phyloP scores from a whole-genome alignment of 2,888 invertebrate species.

The Cheilosia vulpina region DNA sequence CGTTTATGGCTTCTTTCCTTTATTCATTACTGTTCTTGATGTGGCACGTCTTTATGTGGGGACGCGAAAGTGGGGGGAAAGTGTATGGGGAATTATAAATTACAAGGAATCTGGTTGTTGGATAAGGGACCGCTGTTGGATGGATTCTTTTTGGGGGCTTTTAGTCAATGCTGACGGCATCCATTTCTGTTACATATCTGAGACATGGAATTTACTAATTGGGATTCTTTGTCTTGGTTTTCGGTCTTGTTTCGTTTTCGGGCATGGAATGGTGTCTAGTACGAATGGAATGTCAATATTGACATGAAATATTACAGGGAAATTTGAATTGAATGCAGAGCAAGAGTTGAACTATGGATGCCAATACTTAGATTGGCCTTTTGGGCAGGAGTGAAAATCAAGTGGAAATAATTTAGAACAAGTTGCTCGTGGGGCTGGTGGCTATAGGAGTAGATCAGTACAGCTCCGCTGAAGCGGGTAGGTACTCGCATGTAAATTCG shows the following conservation, averaged over 20 bases:
- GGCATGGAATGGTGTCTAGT: conserved; percentile 24
- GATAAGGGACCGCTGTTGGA: conserved; percentile 40
- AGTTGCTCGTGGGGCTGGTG: too few relatives aligned
- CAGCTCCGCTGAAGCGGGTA: too few relatives aligned
- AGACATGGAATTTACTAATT: conserved; percentile 66
- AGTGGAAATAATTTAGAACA: too few relatives aligned
- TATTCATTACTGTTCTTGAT: conserved; percentile 51
- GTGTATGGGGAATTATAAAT: conserved; percentile 46
- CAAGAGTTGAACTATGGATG: neutral
- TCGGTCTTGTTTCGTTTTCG: neutral
- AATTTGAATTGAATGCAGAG: neutral
- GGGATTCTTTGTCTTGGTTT: conserved; percentile 51
- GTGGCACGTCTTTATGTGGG: neutral
- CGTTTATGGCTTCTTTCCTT: conserved; percentile 69
- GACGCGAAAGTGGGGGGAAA: neutral
- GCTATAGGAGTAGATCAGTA: too few relatives aligned
- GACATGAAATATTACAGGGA: conserved; percentile 13
- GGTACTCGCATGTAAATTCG: too few relatives aligned
- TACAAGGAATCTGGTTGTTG: conserved; percentile 56
- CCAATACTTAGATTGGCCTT: conserved; percentile 10
- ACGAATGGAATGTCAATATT: conserved; percentile 40
- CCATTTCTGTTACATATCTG: conserved; percentile 47
- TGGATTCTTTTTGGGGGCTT: conserved; percentile 39
- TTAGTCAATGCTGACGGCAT: conserved; percentile 47
- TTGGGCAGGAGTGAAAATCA: neutral